phyloP scores from a whole-genome alignment of 2,888 invertebrate genomes.

The Lithophane leautieri region DNA sequence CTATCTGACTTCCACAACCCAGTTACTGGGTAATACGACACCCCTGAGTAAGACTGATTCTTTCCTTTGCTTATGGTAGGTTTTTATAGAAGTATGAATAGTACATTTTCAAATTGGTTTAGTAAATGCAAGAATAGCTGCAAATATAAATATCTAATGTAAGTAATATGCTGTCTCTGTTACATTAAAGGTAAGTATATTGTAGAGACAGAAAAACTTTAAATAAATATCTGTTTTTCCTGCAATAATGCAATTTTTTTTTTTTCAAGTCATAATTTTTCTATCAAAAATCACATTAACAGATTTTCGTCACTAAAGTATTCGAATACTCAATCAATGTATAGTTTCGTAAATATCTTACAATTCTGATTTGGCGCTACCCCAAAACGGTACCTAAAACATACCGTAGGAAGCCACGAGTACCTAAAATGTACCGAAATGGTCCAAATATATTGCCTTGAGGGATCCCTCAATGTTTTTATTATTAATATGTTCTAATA shows the following conservation, averaged over 20 bases:
- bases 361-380: conserved; percentile 45
- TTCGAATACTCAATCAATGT: conserved; percentile 26
- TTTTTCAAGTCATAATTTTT: neutral
- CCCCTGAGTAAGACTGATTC: no score
- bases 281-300: neutral
- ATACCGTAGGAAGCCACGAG: conserved; percentile 26
- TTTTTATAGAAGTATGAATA: neutral
- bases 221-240: neutral
- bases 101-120: neutral
- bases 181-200: neutral
- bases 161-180: neutral
- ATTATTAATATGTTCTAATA: neutral
- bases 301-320: conserved; percentile 19
- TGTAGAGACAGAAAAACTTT: no score
- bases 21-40: no score
- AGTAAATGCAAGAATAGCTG: neutral
- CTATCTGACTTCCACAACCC: no score
- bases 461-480: conserved; percentile 19
- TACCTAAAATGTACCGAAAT: conserved; percentile 23
- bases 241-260: neutral
- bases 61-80: neutral
- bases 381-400: conserved; percentile 35
- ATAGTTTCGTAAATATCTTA: conserved; percentile 29
- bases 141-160: neutral
- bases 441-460: conserved; percentile 42